Base-by-base conservation (phyloP, 1,140 invertebrate genomes). In the Idris sp. region DNA sequence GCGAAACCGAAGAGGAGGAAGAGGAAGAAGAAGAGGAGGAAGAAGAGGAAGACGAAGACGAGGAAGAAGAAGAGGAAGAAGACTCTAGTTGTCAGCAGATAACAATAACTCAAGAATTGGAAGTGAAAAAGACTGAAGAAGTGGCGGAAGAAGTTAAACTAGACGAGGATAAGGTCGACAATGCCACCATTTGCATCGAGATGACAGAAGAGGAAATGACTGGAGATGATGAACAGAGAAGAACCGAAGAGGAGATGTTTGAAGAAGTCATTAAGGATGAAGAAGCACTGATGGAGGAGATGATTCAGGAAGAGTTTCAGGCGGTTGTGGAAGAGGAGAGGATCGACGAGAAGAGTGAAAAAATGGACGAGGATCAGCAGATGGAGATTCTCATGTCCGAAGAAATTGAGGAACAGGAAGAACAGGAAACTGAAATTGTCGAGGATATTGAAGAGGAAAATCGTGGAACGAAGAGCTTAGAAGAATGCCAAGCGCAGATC, bases 401-500 rank as follows among this genome's bases (percentile, higher is more conserved):
- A 2, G 41, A 61, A 9, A 19, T 43, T 1, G 51, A 64, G 8
- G 58, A 64, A 31, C 18, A 54, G 6, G 35, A 54, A 16, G 28
- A n/a, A 1, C 44, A 58, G 4, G 49, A 35, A 15, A 16, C 35
- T 1, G 40, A 61, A 8, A 61, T 67, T 18, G 41, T 67, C 0
- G 58, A 65, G 4, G 51, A 67, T 1, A 62, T 48, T 2, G 41
- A 26, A 1, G 56, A 46, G 2, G 49, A 80, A 14, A 49, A 78
- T 11, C 31, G 26, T n/a, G n/a, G n/a, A 2, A 49, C 71, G 2
- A 78, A 81, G 19, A 62, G 69, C 9, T 35, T 77, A 9, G 64
- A 74, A 3, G 78, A 80, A 16, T 79, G 79, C 61, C 53, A 72
- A 4, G 51, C 78, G 4, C 77, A 81, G 22, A 61, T 78, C 5